Percentiles rank a stretch among this genome's conserved stretches.
Conservation (phyloP, 2,888 invertebrate species). For the Cyclophora albipunctata region DNA sequence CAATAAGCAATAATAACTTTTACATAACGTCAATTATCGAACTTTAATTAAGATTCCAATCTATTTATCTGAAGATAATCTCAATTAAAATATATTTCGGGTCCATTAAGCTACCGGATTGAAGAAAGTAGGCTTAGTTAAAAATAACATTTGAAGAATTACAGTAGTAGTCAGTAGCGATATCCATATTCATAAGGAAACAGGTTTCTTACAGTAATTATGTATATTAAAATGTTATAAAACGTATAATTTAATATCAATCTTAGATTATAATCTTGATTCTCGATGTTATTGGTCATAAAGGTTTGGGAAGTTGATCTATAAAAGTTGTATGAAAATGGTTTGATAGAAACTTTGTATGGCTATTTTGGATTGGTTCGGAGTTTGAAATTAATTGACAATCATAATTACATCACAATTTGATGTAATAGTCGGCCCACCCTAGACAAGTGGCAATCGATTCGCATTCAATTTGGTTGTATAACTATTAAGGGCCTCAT, state of each 20-base stretch:
- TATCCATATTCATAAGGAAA: slow-evolving; percentile 37
- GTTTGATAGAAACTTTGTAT: not conserved
- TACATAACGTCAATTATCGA: too few relatives aligned
- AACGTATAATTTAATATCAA: slow-evolving; percentile 9
- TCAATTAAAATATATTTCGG: not conserved
- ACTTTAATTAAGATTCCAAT: too few relatives aligned
- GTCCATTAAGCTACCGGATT: too few relatives aligned
- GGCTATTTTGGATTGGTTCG: too few relatives aligned
- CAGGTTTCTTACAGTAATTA: slow-evolving; percentile 15
- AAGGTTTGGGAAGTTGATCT: slow-evolving; percentile 10
- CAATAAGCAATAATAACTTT: too few relatives aligned
- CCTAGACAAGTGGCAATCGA: too few relatives aligned
- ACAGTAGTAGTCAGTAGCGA: slow-evolving; percentile 20
- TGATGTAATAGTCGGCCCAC: too few relatives aligned
- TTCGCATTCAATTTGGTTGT: too few relatives aligned
- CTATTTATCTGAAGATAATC: too few relatives aligned
- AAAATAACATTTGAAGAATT: slow-evolving; percentile 6
- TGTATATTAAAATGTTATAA: slow-evolving; percentile 13
- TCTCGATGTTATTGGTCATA: slow-evolving; percentile 1
- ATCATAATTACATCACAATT: too few relatives aligned
- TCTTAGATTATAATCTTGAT: slow-evolving; percentile 4
- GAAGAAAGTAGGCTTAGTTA: slow-evolving; percentile 5
- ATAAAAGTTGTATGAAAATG: slow-evolving; percentile 5
- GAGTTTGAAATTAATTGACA: too few relatives aligned
- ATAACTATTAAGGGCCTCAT: too few relatives aligned